phyloP scores from a whole-genome alignment of 1,140 invertebrate species.

The Plutomurus gul region DNA sequence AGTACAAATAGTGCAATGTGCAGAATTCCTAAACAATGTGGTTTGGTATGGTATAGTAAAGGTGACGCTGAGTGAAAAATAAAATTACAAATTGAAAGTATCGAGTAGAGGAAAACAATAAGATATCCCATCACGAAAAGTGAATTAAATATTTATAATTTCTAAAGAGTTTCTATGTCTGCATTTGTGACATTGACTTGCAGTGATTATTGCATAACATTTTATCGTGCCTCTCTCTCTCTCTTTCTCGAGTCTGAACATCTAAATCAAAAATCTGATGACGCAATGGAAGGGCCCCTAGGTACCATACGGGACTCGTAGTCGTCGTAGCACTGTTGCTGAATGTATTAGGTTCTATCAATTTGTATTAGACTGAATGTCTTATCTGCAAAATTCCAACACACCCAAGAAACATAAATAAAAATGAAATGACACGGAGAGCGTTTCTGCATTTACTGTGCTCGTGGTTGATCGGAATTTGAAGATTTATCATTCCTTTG shows the following conservation, averaged over 20 bases:
- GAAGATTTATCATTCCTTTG: neutral
- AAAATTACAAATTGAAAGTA: too few relatives aligned
- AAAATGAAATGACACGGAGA: neutral
- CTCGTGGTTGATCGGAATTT: neutral
- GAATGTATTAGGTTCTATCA: too few relatives aligned
- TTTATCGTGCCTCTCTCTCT: neutral
- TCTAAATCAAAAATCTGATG: constrained; percentile 1
- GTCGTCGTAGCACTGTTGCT: too few relatives aligned
- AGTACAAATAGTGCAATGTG: too few relatives aligned
- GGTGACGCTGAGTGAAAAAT: too few relatives aligned
- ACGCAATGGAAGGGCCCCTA: neutral
- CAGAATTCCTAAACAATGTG: too few relatives aligned
- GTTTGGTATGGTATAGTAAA: too few relatives aligned
- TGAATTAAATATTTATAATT: constrained; percentile 10
- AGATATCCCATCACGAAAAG: too few relatives aligned
- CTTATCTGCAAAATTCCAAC: neutral
- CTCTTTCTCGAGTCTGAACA: neutral
- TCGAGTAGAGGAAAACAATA: too few relatives aligned
- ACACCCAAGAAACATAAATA: neutral
- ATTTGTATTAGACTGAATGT: too few relatives aligned
- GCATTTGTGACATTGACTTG: constrained; percentile 11
- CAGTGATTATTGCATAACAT: constrained; percentile 1
- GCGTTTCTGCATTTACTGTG: too few relatives aligned
- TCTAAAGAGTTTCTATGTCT: neutral
- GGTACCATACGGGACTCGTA: neutral